Evolutionary conservation across 2,113 vertebrate genomes (phyloP).

Genomic region (Picathartes gymnocephalus): DNA sequence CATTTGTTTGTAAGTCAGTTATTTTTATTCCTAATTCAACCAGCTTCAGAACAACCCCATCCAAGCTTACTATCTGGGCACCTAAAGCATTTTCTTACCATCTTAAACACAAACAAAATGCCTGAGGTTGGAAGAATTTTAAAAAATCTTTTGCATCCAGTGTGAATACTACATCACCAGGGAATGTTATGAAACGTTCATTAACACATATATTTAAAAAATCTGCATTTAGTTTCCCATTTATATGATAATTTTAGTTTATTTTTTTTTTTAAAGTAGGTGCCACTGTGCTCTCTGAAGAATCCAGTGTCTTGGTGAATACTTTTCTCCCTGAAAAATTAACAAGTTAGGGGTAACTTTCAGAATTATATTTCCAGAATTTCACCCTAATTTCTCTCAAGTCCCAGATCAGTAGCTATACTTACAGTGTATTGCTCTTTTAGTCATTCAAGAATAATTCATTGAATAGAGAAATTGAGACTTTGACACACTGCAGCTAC

Average conservation of each 20-base stretch:
- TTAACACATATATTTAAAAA: neutral
- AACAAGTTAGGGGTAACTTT: neutral
- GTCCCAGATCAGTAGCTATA: neutral
- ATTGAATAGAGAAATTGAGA: neutral
- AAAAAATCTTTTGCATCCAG: neutral
- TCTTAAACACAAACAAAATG: neutral
- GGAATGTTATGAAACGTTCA: neutral
- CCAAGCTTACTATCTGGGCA: neutral
- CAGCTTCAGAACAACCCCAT: neutral
- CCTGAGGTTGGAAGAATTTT: neutral
- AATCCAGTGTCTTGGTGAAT: neutral
- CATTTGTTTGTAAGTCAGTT: neutral
- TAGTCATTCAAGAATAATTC: neutral
- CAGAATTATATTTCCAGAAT: neutral
- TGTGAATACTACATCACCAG: neutral
- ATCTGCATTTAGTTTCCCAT: neutral
- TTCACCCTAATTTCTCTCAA: neutral
- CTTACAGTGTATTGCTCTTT: neutral
- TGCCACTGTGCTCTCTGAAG: neutral
- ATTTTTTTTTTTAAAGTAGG: neutral
- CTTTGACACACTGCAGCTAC: neutral
- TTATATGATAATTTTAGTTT: neutral
- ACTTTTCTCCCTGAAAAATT: neutral
- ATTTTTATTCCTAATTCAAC: neutral
- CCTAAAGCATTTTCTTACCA: neutral